A percentile compares a stretch with the other conserved stretches of the same genome.
Evolutionary conservation across 2,113 vertebrate species (phyloP).

Genomic region (Centropus bengalensis): DNA sequence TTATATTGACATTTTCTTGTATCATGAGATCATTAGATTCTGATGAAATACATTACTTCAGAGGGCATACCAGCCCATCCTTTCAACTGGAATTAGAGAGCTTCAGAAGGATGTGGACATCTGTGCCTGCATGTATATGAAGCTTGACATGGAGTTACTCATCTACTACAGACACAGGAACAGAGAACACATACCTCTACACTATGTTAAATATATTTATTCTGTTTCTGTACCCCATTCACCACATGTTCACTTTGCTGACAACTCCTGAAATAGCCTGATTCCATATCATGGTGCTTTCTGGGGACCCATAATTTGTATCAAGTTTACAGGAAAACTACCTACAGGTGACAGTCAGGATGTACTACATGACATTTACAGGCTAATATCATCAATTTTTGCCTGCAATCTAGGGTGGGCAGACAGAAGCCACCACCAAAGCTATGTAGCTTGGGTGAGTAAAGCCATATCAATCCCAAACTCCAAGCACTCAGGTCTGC

Average conservation of each 20-base stretch:
- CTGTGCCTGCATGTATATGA: not conserved
- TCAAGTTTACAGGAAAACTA: not conserved
- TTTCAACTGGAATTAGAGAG: not conserved
- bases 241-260: not conserved
- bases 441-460: accelerated
- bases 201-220: accelerated
- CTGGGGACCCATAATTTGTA: not conserved
- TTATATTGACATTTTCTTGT: not conserved
- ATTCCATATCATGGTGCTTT: not conserved
- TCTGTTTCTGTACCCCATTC: not conserved
- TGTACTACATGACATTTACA: accelerated
- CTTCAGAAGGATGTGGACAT: not conserved
- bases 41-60: not conserved
- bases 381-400: not conserved
- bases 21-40: not conserved
- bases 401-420: not conserved
- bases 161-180: not conserved
- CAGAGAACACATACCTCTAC: not conserved
- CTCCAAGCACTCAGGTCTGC: not conserved
- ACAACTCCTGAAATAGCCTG: not conserved
- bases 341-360: not conserved
- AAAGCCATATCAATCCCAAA: not conserved
- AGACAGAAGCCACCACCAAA: not conserved
- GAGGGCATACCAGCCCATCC: not conserved
- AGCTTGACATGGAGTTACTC: not conserved